Conservation (phyloP, 2,888 invertebrate genomes). For the Andrena marginata region DNA sequence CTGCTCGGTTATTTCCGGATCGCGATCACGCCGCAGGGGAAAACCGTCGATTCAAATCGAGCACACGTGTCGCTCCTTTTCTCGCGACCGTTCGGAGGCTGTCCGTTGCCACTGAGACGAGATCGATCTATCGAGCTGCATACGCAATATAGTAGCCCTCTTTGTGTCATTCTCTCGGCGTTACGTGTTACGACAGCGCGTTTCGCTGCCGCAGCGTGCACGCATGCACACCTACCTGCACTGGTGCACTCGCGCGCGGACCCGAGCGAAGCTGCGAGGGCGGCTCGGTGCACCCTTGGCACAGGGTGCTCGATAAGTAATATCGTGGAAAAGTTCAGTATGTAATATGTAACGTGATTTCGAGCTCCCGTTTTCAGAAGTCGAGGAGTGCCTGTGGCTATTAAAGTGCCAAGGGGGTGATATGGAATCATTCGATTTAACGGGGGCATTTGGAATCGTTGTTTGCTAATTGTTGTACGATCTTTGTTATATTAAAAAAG, state of each 20-base stretch:
- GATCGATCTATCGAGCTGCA: slow-evolving; percentile 64
- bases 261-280: background rate
- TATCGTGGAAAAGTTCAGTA: background rate
- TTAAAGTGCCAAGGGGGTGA: too few species aligned
- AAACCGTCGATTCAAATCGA: slow-evolving; percentile 16
- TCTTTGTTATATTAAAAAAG: too few species aligned
- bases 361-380: too few species aligned
- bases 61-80: slow-evolving; percentile 4
- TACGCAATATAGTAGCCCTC: slow-evolving; percentile 65
- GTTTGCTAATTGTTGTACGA: too few species aligned
- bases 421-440: too few species aligned
- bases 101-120: slow-evolving; percentile 15
- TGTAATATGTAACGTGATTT: too few species aligned
- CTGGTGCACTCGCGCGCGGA: background rate
- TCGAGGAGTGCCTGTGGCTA: too few species aligned
- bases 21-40: background rate
- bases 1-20: slow-evolving; percentile 21
- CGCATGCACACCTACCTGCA: background rate
- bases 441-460: too few species aligned
- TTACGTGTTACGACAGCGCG: slow-evolving; percentile 32
- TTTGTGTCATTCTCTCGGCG: slow-evolving; percentile 60
- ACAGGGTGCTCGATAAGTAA: slow-evolving; percentile 7
- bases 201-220: slow-evolving; percentile 3
- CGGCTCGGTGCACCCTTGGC: background rate
- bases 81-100: slow-evolving; percentile 9